Evolutionary conservation across 2,888 invertebrate genomes (phyloP).

Genomic region (Drosophila longiperda): DNA sequence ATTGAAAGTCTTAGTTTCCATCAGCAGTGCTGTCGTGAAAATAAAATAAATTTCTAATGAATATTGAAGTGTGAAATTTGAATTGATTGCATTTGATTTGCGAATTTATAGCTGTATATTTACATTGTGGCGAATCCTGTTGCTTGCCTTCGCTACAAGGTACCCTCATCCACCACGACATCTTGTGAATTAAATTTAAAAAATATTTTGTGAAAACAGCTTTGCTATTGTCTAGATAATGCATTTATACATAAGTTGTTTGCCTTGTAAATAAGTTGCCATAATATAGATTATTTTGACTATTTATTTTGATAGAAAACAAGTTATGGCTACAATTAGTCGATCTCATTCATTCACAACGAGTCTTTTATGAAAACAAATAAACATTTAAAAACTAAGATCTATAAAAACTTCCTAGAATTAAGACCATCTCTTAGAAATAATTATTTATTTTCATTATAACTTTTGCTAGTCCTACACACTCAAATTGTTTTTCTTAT

Average conservation of each 20-base stretch:
- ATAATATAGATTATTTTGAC: neutral
- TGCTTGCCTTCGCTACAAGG: conserved; percentile 13
- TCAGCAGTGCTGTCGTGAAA: conserved; percentile 55
- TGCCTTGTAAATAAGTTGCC: neutral
- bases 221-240: conserved; percentile 11
- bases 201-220: conserved; percentile 19
- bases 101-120: conserved; percentile 70
- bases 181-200: conserved; percentile 39
- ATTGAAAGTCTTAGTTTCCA: conserved; percentile 30
- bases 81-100: conserved; percentile 78
- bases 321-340: neutral
- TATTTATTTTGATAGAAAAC: neutral
- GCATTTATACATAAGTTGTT: neutral
- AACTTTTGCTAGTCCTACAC: neutral
- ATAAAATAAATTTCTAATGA: conserved; percentile 77
- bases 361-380: neutral
- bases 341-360: neutral
- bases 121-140: conserved; percentile 50
- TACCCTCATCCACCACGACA: neutral
- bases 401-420: neutral
- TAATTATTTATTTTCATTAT: no score
- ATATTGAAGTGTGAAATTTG: conserved; percentile 79
- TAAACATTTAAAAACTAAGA: neutral
- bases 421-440: neutral
- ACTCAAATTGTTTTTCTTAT: neutral